phyloP scores from a whole-genome alignment of 2,113 vertebrate genomes.

The Gasterosteus nipponicus region DNA sequence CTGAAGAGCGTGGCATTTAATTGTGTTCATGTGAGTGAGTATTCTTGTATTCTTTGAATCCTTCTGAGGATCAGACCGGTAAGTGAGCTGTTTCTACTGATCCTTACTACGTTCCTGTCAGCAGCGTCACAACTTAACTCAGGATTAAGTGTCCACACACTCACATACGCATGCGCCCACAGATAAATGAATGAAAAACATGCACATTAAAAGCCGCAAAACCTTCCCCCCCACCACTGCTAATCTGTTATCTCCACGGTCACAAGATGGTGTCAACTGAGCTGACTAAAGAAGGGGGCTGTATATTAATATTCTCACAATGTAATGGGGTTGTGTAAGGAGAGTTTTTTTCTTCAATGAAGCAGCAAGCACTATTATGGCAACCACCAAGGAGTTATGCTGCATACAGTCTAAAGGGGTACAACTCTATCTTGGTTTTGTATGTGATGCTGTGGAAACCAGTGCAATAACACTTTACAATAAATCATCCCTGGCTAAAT shows the following conservation, averaged over 20 bases:
- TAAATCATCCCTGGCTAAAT: no score
- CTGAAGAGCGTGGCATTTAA: neutral
- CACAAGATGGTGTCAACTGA: constrained; percentile 5
- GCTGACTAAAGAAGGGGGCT: neutral
- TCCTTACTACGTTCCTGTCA: constrained; percentile 59
- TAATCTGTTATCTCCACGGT: constrained; percentile 28
- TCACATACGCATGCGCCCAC: constrained; percentile 30
- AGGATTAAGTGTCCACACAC: constrained; percentile 35
- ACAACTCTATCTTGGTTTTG: neutral
- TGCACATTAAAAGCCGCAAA: neutral
- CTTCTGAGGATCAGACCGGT: neutral
- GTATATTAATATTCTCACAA: neutral
- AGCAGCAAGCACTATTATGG: neutral
- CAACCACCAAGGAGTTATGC: constrained; percentile 4
- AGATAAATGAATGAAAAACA: no score
- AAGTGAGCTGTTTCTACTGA: constrained; percentile 20
- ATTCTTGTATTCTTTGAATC: neutral
- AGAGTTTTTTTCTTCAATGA: neutral
- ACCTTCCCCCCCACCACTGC: neutral
- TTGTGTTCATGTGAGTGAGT: neutral
- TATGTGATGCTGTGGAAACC: no score
- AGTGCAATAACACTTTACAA: no score
- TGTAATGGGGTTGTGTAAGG: neutral
- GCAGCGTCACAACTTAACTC: constrained; percentile 38
- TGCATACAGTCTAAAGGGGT: neutral